phyloP scores from a whole-genome alignment of 2,797 vertebrate genomes.

The Hippocampus kuda region DNA sequence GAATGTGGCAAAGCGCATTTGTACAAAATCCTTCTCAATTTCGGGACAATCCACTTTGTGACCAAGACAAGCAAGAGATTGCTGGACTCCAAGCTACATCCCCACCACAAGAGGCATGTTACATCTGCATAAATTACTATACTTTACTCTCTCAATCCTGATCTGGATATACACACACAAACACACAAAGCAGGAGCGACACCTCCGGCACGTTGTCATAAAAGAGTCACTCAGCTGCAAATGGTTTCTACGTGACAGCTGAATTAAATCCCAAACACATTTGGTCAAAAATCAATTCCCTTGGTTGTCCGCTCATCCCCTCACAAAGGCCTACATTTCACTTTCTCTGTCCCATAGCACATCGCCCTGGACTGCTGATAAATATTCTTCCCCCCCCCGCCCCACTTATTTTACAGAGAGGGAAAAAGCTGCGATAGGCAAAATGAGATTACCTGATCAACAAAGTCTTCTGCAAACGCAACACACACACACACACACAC shows the following conservation, averaged over 20 bases:
- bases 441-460: conserved; percentile 51
- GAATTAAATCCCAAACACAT: conserved; percentile 74
- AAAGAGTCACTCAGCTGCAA: conserved; percentile 70
- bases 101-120: too few relatives aligned
- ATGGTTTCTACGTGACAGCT: conserved; percentile 79
- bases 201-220: conserved; percentile 50
- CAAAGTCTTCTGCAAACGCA: conserved; percentile 10
- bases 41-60: too few relatives aligned
- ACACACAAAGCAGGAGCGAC: conserved; percentile 4
- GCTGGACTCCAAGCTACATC: too few relatives aligned
- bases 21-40: too few relatives aligned
- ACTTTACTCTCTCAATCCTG: too few relatives aligned
- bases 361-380: conserved; percentile 50
- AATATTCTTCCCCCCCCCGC: conserved; percentile 75
- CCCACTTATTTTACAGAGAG: conserved; percentile 51
- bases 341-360: conserved; percentile 51
- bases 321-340: conserved; percentile 34
- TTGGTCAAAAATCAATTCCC: conserved; percentile 81
- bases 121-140: too few relatives aligned
- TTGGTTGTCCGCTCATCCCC: conserved; percentile 27
- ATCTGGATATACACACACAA: conserved; percentile 1
- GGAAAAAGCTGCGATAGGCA: conserved; percentile 63
- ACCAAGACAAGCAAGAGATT: too few relatives aligned
- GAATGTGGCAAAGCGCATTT: too few relatives aligned
- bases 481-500: neutral